phyloP scores from a whole-genome alignment of 2,797 vertebrate species.

The Labroides dimidiatus region DNA sequence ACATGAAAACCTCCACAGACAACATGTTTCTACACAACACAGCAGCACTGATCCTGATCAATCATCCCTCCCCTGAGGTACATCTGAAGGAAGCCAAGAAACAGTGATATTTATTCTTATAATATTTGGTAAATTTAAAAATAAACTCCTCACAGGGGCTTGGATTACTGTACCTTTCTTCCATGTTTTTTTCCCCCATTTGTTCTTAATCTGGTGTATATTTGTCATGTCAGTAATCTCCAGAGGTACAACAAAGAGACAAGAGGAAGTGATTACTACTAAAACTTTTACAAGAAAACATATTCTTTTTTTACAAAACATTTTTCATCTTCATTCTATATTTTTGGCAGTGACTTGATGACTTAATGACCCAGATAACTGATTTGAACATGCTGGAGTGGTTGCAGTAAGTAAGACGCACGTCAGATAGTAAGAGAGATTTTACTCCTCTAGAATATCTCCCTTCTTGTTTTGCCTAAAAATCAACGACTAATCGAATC shows the following conservation, averaged over 20 bases:
- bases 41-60: constrained; percentile 17
- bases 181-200: neutral
- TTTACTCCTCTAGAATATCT: neutral
- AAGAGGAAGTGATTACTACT: neutral
- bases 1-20: constrained; percentile 14
- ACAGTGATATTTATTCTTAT: constrained; percentile 3
- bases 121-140: constrained; percentile 9
- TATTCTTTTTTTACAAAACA: too few relatives aligned
- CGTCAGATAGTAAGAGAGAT: neutral
- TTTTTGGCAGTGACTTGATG: neutral
- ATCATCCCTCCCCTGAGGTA: constrained; percentile 2
- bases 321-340: neutral
- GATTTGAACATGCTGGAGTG: neutral
- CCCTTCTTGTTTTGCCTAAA: neutral
- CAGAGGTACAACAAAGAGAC: neutral
- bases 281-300: neutral
- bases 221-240: neutral
- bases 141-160: neutral
- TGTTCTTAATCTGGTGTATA: neutral
- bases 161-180: neutral
- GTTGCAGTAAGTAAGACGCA: constrained; percentile 17
- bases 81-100: constrained; percentile 8
- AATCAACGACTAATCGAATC: constrained; percentile 23
- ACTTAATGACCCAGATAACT: neutral
- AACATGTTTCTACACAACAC: neutral